Conservation (phyloP, 2,797 vertebrate species). For the Acrossocheilus fasciatus region DNA sequence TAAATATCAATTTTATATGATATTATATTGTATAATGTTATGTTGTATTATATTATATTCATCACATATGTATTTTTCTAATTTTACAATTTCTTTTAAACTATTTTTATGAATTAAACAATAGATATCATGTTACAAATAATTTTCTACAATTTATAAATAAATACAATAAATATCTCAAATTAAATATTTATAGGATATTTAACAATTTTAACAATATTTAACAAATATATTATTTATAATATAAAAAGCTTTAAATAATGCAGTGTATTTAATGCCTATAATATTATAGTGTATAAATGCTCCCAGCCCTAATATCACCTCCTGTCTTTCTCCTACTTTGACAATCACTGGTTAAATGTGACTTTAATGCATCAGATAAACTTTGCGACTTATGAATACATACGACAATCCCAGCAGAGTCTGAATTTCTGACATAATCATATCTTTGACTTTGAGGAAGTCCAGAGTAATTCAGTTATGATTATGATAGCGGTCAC, state of each 20-base stretch:
- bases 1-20: neutral
- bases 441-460: conserved; percentile 2
- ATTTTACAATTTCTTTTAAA: too few relatives aligned
- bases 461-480: conserved; percentile 36
- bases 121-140: neutral
- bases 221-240: neutral
- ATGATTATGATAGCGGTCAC: conserved; percentile 31
- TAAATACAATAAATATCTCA: neutral
- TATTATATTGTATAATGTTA: neutral
- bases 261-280: neutral
- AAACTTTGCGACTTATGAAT: neutral
- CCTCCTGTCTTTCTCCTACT: neutral
- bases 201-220: neutral
- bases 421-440: conserved; percentile 1
- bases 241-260: neutral
- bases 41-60: too few relatives aligned
- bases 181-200: neutral
- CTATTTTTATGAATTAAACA: neutral
- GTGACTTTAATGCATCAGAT: neutral
- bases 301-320: neutral
- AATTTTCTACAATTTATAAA: neutral
- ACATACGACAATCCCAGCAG: conserved; percentile 10
- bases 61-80: neutral
- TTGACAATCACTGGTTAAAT: neutral
- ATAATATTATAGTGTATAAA: neutral